phyloP scores from a whole-genome alignment of 2,113 vertebrate genomes.

The Bombycilla garrulus region DNA sequence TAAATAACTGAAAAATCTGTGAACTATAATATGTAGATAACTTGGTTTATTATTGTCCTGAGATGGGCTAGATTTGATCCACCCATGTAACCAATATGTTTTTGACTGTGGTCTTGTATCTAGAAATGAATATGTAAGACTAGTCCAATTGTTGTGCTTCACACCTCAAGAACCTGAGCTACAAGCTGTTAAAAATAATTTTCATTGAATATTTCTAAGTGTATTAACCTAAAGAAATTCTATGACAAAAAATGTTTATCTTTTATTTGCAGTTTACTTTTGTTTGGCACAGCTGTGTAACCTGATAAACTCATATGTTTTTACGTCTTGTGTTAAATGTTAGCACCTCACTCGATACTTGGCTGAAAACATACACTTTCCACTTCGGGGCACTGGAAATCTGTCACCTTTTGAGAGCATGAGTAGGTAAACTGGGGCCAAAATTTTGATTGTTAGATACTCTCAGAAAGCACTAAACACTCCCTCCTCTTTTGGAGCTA shows the following conservation, averaged over 20 bases:
- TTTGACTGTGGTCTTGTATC: background rate
- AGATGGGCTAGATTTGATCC: background rate
- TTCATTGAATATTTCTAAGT: background rate
- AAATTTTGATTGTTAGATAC: background rate
- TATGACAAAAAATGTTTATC: background rate
- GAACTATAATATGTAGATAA: background rate
- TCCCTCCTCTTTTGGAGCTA: background rate
- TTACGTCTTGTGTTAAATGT: background rate
- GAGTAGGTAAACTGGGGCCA: background rate
- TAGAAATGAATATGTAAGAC: background rate
- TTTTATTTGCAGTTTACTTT: background rate
- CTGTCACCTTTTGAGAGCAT: background rate
- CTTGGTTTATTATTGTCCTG: background rate
- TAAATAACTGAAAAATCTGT: background rate
- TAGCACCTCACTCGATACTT: background rate
- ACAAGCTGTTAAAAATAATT: background rate
- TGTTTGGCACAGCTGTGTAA: background rate
- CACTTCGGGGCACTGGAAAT: background rate
- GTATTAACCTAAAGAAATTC: background rate
- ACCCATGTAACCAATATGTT: background rate
- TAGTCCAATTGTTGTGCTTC: background rate
- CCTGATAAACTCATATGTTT: background rate
- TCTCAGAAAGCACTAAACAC: background rate
- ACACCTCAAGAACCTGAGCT: background rate
- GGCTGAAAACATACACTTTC: background rate